A percentile compares a stretch with the other conserved stretches of the same genome.
Evolutionary conservation across 2,888 invertebrate genomes (phyloP).

Genomic region (Dyspetes luteomarginatus): DNA sequence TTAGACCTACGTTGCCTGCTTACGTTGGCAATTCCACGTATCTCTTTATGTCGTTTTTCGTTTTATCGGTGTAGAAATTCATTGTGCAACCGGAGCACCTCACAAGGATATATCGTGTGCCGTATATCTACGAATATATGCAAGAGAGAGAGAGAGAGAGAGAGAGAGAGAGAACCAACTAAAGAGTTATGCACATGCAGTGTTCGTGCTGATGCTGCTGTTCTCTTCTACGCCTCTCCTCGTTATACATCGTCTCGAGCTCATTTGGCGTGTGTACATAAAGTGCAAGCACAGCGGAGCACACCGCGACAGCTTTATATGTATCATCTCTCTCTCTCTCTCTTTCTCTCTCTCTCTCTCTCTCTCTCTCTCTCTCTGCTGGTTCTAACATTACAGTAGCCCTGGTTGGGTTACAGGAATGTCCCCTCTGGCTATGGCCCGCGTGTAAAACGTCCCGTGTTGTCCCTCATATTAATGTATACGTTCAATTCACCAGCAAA

Average conservation of each 20-base stretch:
- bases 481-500: neutral
- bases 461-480: constrained; percentile 9
- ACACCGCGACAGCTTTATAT: constrained; percentile 14
- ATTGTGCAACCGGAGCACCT: constrained; percentile 44
- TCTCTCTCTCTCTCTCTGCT: too few species aligned
- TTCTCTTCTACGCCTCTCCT: constrained; percentile 25
- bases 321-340: too few species aligned
- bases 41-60: neutral
- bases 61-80: constrained; percentile 4
- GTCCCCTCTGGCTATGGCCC: constrained; percentile 49
- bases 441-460: constrained; percentile 54
- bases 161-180: constrained; percentile 33
- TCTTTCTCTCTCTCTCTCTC: too few species aligned
- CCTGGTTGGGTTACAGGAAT: constrained; percentile 66
- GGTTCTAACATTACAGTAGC: constrained; percentile 67
- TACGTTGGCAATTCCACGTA: too few species aligned
- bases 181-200: constrained; percentile 47
- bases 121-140: constrained; percentile 16
- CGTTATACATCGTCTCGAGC: constrained; percentile 4
- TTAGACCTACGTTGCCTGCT: too few species aligned
- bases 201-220: constrained; percentile 46
- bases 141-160: constrained; percentile 1
- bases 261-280: constrained; percentile 7
- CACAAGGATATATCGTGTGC: constrained; percentile 38
- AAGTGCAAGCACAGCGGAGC: constrained; percentile 50